Conservation (phyloP, 2,797 vertebrate species). For the Balearica regulorum region DNA sequence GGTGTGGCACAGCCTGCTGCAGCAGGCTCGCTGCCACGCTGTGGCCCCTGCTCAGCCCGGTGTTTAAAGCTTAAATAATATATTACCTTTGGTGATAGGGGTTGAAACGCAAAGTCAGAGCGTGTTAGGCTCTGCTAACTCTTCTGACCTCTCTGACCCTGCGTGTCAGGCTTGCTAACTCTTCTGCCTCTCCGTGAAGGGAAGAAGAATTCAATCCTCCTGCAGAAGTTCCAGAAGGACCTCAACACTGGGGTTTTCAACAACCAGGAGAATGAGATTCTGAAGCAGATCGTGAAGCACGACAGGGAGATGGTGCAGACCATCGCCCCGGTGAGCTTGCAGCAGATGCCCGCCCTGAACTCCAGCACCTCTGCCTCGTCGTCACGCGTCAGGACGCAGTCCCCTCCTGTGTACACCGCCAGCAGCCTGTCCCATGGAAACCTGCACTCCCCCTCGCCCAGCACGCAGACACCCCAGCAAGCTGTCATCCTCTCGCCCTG, state of each 20-base stretch:
- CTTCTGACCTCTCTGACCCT: too few species aligned
- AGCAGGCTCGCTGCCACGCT: fast-evolving
- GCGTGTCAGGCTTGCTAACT: background rate
- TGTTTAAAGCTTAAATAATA: background rate
- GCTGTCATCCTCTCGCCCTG: constrained; percentile 88
- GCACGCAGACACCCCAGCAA: constrained; percentile 83
- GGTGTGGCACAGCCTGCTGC: background rate
- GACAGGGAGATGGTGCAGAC: constrained; percentile 98
- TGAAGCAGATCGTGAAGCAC: constrained; percentile 99
- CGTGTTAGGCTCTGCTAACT: too few species aligned
- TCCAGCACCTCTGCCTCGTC: constrained; percentile 82
- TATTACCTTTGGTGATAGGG: fast-evolving
- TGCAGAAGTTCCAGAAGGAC: constrained; percentile 99
- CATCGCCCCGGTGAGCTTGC: constrained; percentile 84
- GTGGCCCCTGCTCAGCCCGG: background rate
- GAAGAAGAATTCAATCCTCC: constrained; percentile 98
- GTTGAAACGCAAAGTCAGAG: background rate
- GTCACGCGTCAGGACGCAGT: constrained; percentile 82
- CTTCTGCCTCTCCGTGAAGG: constrained; percentile 75
- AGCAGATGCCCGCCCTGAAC: constrained; percentile 84
- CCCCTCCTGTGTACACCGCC: constrained; percentile 80
- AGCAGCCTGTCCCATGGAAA: constrained; percentile 84
- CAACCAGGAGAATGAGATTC: constrained; percentile 97
- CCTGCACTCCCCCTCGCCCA: constrained; percentile 83
- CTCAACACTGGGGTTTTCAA: constrained; percentile 99